phyloP scores from a whole-genome alignment of 2,797 vertebrate genomes.

The Thripadectes ignobilis region DNA sequence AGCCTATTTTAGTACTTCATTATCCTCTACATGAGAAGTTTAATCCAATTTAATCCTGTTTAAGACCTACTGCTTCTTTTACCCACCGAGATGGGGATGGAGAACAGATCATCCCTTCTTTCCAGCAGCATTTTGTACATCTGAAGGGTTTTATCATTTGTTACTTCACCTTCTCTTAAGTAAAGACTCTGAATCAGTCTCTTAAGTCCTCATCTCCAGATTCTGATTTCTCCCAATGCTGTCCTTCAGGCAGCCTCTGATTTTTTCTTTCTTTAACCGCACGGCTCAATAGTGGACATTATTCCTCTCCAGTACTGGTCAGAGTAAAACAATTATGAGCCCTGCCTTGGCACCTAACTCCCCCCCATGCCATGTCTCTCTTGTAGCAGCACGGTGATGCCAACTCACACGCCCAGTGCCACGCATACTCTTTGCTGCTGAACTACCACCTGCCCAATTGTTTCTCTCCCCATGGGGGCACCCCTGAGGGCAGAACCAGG shows the following conservation, averaged over 20 bases:
- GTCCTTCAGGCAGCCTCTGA: neutral
- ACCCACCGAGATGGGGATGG: neutral
- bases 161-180: neutral
- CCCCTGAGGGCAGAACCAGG: neutral
- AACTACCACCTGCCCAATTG: neutral
- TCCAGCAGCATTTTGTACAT: neutral
- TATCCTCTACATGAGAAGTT: neutral
- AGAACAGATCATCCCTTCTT: neutral
- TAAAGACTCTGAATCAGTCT: neutral
- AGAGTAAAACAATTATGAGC: neutral
- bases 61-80: neutral
- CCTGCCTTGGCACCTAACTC: neutral
- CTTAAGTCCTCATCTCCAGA: neutral
- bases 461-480: neutral
- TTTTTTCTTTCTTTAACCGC: neutral
- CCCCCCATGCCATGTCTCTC: neutral
- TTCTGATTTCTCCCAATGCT: neutral
- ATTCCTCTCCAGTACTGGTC: neutral
- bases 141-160: neutral
- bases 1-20: neutral
- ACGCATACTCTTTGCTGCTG: neutral
- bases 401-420: neutral
- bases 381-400: neutral
- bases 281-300: neutral
- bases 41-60: neutral